Evolutionary conservation across 2,888 invertebrate species (phyloP).

Genomic region (Actias luna): DNA sequence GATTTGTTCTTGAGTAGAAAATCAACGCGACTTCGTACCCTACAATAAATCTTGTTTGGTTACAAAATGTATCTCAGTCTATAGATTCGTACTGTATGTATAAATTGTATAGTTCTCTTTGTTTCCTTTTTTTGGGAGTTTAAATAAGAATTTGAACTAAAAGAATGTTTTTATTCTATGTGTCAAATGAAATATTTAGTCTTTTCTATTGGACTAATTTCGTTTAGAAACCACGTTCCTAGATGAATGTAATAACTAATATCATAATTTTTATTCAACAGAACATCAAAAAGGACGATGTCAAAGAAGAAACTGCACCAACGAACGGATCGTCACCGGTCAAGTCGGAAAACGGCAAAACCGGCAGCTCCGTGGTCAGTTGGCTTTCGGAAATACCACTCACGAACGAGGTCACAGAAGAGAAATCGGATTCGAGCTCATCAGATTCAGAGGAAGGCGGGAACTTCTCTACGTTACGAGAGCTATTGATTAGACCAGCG

Average conservation of each 20-base stretch:
- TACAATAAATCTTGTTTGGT: too few species aligned
- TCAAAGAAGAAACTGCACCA: constrained; percentile 73
- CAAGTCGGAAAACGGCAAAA: constrained; percentile 72
- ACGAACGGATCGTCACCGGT: constrained; percentile 66
- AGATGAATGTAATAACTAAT: background rate
- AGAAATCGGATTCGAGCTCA: constrained; percentile 80
- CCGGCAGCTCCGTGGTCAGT: constrained; percentile 59
- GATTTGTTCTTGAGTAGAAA: too few species aligned
- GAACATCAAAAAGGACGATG: constrained; percentile 76
- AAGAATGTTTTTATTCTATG: too few species aligned
- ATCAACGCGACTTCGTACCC: too few species aligned
- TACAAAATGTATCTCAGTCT: too few species aligned
- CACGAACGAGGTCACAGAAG: constrained; percentile 59
- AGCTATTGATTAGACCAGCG: constrained; percentile 89
- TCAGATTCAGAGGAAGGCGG: constrained; percentile 87
- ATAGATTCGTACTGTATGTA: too few species aligned
- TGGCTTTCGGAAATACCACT: constrained; percentile 68
- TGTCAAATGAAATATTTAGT: too few species aligned
- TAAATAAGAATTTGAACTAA: too few species aligned
- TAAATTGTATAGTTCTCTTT: too few species aligned
- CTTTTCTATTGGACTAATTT: too few species aligned
- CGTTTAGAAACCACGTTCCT: background rate
- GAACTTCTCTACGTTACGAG: constrained; percentile 90
- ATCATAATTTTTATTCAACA: constrained; percentile 37
- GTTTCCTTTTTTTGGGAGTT: too few species aligned